Conservation (phyloP, 2,113 vertebrate species). For the Aleadryas rufinucha region DNA sequence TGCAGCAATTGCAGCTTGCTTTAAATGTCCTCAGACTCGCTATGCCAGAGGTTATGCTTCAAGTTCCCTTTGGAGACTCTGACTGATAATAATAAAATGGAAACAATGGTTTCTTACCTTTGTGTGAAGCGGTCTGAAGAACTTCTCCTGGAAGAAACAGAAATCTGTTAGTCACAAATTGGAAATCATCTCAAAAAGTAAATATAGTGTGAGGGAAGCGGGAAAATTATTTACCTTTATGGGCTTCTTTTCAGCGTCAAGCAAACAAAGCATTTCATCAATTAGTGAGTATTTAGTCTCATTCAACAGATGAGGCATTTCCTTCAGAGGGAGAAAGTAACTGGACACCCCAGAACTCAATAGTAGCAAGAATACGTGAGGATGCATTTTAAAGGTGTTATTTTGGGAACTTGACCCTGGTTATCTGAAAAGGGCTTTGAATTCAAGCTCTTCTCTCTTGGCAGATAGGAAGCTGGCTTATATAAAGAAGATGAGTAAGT, state of each 20-base stretch:
- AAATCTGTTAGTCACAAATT: neutral
- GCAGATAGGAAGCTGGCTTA: neutral
- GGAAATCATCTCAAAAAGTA: neutral
- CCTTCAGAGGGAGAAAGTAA: neutral
- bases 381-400: neutral
- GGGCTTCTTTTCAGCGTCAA: fast-evolving
- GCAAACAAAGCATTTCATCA: conserved; percentile 6
- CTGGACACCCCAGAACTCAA: neutral
- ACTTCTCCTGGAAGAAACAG: neutral
- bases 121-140: fast-evolving
- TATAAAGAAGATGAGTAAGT: neutral
- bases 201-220: fast-evolving
- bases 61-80: neutral
- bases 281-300: fast-evolving
- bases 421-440: neutral
- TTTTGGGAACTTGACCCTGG: neutral
- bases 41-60: fast-evolving
- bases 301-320: neutral
- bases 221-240: neutral
- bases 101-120: conserved; percentile 3
- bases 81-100: neutral
- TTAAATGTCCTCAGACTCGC: neutral
- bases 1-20: neutral
- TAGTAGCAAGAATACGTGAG: neutral
- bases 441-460: neutral